Conservation (phyloP, 2,797 vertebrate species). For the Rhinella marina region DNA sequence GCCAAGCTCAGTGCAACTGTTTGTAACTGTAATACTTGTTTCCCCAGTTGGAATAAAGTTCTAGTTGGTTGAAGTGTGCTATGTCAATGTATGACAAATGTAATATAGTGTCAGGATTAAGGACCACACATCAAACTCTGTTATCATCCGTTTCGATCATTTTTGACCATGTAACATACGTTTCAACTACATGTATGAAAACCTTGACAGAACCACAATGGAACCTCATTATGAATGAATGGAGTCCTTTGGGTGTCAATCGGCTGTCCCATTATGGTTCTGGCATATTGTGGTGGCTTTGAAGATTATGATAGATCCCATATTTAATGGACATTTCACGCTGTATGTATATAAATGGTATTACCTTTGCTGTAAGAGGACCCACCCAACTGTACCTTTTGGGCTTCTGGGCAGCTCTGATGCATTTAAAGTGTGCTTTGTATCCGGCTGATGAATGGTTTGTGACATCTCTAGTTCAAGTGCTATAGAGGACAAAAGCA, state of each 20-base stretch:
- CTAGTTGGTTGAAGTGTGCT: too few species aligned
- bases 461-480: slow-evolving; percentile 42
- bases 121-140: too few species aligned
- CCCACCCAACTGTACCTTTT: background rate
- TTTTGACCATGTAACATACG: too few species aligned
- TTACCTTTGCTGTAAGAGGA: too few species aligned
- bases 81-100: too few species aligned
- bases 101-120: too few species aligned
- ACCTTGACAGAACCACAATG: background rate
- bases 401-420: background rate
- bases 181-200: background rate
- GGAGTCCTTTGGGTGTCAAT: background rate
- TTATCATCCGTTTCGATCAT: background rate
- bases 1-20: too few species aligned
- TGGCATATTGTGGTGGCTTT: too few species aligned
- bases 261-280: background rate
- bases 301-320: too few species aligned
- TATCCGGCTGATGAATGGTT: slow-evolving; percentile 13
- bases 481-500: slow-evolving; percentile 50
- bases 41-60: too few species aligned
- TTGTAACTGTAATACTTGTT: too few species aligned
- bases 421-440: slow-evolving; percentile 10
- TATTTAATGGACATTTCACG: too few species aligned
- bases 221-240: background rate
- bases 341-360: background rate